Percentiles rank a stretch among this genome's conserved stretches.
These are phyloP conservation scores for Meloidogyne exigua DNA, from an alignment of 1,140 invertebrate genomes.

Conservation along the genomic window DNA sequence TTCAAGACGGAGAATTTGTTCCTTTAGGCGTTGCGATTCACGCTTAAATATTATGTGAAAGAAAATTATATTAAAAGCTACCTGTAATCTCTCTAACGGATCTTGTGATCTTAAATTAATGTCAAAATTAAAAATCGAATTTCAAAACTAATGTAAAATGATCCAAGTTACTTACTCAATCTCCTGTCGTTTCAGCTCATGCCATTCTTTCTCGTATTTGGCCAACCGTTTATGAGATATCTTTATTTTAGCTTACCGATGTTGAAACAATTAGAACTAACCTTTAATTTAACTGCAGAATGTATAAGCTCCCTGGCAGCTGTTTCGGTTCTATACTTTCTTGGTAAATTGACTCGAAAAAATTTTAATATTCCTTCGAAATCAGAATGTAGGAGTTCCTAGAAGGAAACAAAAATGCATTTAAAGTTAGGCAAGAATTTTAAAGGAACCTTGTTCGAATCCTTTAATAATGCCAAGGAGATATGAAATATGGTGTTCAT, in stretches of 20 bases:
- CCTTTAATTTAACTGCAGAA: constrained; percentile 82
- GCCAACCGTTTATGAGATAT: constrained; percentile 77
- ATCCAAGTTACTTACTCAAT: constrained; percentile 57
- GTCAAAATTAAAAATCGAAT: background rate
- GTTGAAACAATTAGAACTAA: constrained; percentile 63
- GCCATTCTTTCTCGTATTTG: constrained; percentile 92
- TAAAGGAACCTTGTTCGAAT: constrained; percentile 50
- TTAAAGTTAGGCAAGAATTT: constrained; percentile 75
- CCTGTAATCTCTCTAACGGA: constrained; percentile 68
- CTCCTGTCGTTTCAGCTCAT: constrained; percentile 73
- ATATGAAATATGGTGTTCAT: constrained; percentile 93
- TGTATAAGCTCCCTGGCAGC: constrained; percentile 83
- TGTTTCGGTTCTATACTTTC: constrained; percentile 88
- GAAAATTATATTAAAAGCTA: background rate
- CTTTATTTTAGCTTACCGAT: constrained; percentile 49
- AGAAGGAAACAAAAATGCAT: background rate
- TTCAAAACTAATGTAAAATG: background rate
- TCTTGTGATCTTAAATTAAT: constrained; percentile 64
- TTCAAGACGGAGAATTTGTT: constrained; percentile 69
- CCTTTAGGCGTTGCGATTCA: constrained; percentile 68
- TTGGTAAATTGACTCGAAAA: constrained; percentile 89
- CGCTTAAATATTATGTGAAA: constrained; percentile 17
- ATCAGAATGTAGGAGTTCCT: constrained; percentile 88
- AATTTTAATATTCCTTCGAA: constrained; percentile 91
- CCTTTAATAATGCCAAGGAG: constrained; percentile 82